Conservation (phyloP, 2,113 vertebrate species). For the Pipa parva region DNA sequence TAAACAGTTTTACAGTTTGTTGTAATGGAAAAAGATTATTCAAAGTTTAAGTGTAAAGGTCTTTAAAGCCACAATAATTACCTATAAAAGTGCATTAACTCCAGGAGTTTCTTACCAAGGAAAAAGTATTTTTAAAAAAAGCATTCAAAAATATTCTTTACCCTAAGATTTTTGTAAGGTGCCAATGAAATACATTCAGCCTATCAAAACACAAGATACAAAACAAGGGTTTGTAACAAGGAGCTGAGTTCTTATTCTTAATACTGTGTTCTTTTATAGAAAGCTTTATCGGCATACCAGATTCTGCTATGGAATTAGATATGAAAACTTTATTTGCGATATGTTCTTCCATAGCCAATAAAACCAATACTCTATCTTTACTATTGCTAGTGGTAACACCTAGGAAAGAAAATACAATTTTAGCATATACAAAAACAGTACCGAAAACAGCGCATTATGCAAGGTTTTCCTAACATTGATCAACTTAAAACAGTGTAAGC, state of each 20-base stretch:
- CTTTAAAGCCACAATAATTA: slow-evolving; percentile 3
- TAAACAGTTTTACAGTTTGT: neutral
- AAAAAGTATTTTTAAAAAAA: neutral
- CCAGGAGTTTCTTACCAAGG: neutral
- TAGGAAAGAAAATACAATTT: slow-evolving; percentile 13
- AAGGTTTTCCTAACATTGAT: neutral
- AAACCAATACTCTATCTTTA: neutral
- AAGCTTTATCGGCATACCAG: slow-evolving; percentile 4
- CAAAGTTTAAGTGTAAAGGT: neutral
- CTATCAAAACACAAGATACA: slow-evolving; percentile 3
- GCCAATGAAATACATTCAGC: slow-evolving; percentile 27
- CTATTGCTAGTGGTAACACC: slow-evolving; percentile 20
- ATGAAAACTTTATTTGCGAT: neutral
- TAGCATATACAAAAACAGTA: neutral
- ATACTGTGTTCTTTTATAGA: slow-evolving; percentile 20
- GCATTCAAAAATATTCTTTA: neutral
- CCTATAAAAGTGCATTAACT: neutral
- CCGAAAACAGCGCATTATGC: neutral
- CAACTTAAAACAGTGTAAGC: slow-evolving; percentile 29
- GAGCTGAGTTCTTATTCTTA: too few species aligned
- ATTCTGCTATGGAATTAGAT: neutral
- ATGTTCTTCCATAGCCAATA: slow-evolving; percentile 2
- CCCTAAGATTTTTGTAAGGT: slow-evolving; percentile 4
- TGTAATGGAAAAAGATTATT: neutral
- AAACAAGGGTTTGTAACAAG: neutral